phyloP scores from a whole-genome alignment of 2,888 invertebrate species.

The Athalia circularis region DNA sequence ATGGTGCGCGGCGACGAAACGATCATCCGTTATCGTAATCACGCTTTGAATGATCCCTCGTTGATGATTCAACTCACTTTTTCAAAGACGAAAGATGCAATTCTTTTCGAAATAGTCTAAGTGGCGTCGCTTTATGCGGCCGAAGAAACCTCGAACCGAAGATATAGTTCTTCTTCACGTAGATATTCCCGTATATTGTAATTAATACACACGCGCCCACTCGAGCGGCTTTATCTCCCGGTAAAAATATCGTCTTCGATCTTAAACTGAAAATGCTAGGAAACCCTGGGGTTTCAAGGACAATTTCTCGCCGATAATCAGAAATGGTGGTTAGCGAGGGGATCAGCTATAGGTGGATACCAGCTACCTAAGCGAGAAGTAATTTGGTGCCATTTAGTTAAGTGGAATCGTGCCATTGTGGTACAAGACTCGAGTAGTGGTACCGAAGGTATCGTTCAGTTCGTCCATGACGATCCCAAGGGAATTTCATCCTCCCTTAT shows the following conservation, averaged over 20 bases:
- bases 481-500: slow-evolving; percentile 7
- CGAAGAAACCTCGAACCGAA: too few relatives aligned
- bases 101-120: too few relatives aligned
- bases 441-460: slow-evolving; percentile 22
- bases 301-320: slow-evolving; percentile 16
- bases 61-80: too few relatives aligned
- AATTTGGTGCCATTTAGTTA: slow-evolving; percentile 42
- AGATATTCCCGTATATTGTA: not conserved
- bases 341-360: too few relatives aligned
- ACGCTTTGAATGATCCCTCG: too few relatives aligned
- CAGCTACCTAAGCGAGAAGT: slow-evolving; percentile 29
- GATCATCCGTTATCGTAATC: too few relatives aligned
- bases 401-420: slow-evolving; percentile 43
- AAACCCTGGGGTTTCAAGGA: not conserved
- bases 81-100: too few relatives aligned
- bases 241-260: slow-evolving; percentile 26
- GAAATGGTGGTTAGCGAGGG: too few relatives aligned
- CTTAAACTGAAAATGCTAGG: not conserved
- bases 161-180: not conserved
- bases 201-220: not conserved
- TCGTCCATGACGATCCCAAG: slow-evolving; percentile 4
- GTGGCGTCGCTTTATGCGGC: too few relatives aligned
- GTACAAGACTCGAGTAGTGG: slow-evolving; percentile 15
- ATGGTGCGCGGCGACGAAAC: too few relatives aligned
- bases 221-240: not conserved